Percentiles rank a stretch among this genome's conserved stretches.
Conservation (phyloP, 2,797 vertebrate species). For the Otolemur crassicaudatus region DNA sequence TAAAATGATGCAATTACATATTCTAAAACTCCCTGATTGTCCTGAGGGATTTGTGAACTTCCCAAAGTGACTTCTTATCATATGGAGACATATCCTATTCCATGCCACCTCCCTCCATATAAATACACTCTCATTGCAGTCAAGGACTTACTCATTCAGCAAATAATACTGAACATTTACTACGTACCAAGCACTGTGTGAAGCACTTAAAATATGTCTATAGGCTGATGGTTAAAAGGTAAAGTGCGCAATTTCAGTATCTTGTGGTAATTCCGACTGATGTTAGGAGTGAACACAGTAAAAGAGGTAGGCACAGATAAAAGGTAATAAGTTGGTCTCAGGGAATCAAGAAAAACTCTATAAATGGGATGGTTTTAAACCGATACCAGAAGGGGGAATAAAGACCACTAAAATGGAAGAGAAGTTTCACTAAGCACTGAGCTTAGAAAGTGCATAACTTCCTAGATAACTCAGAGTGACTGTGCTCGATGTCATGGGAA, state of each 20-base stretch:
- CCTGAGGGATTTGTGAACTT: background rate
- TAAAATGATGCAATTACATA: background rate
- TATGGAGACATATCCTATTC: background rate
- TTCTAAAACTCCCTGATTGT: background rate
- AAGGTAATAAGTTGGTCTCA: background rate
- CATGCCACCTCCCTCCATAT: background rate
- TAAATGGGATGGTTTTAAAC: background rate
- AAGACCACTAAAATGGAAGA: background rate
- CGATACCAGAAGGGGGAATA: background rate
- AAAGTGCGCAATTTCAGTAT: background rate
- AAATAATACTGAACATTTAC: background rate
- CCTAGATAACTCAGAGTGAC: background rate
- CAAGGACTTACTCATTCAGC: background rate
- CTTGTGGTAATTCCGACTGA: background rate
- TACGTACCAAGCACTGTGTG: background rate
- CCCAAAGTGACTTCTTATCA: background rate
- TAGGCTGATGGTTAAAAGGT: background rate
- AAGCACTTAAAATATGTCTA: background rate
- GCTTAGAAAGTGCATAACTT: background rate
- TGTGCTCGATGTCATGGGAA: background rate
- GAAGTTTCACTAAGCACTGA: background rate
- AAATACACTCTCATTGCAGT: background rate
- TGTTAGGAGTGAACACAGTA: background rate
- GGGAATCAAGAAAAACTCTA: background rate
- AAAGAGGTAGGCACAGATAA: background rate